A percentile compares a stretch with the other conserved stretches of the same genome.
Conservation (phyloP, 2,797 vertebrate species). For the Nannoperca obscura region DNA sequence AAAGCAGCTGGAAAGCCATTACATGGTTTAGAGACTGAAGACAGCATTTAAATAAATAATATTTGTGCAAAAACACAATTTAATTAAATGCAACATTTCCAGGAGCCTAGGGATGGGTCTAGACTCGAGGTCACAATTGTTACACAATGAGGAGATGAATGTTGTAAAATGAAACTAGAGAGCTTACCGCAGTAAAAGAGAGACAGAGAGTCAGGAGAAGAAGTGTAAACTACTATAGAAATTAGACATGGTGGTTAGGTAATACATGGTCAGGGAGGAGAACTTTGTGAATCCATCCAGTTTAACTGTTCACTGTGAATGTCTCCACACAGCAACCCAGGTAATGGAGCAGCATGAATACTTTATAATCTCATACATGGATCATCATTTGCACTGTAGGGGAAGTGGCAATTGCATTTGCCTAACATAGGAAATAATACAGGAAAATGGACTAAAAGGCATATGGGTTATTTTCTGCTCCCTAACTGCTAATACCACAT, state of each 20-base stretch:
- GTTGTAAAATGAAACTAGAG: conserved; percentile 17
- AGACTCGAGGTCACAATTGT: conserved; percentile 28
- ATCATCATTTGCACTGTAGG: conserved; percentile 44
- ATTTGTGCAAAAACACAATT: conserved; percentile 44
- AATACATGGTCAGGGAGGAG: conserved; percentile 3
- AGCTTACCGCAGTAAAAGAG: conserved; percentile 24
- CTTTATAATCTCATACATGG: conserved; percentile 47
- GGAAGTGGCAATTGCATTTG: conserved; percentile 16
- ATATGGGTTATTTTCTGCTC: background rate
- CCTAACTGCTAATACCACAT: background rate
- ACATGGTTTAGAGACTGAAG: conserved; percentile 63
- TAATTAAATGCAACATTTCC: conserved; percentile 62
- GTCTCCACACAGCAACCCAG: conserved; percentile 25
- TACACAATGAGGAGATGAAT: conserved; percentile 35
- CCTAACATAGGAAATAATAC: conserved; percentile 12
- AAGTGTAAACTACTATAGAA: conserved; percentile 1
- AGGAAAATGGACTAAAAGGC: background rate
- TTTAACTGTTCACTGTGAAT: conserved; percentile 16
- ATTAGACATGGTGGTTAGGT: conserved; percentile 33
- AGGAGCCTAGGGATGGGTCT: conserved; percentile 32
- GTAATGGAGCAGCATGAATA: conserved; percentile 53
- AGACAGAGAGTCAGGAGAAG: conserved; percentile 2
- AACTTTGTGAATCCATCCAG: conserved; percentile 16
- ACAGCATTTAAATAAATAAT: conserved; percentile 58
- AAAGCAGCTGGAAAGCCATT: conserved; percentile 48